Conservation (phyloP, 2,113 vertebrate genomes). For the Microtus oregoni region DNA sequence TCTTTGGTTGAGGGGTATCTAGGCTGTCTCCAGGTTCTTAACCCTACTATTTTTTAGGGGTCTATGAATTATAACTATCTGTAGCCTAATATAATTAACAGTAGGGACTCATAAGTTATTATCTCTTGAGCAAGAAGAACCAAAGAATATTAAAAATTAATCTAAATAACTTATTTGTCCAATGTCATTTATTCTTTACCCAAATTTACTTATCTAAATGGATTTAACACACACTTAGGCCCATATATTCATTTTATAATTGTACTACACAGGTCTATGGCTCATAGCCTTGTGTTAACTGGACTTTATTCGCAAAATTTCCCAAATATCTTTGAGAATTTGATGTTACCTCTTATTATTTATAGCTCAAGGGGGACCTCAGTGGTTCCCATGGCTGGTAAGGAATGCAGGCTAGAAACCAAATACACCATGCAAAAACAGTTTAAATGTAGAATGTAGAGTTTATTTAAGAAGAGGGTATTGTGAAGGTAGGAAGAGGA, state of each 20-base stretch:
- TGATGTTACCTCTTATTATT: background rate
- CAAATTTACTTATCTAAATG: background rate
- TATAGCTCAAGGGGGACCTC: no score
- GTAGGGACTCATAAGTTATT: background rate
- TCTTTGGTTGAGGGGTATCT: no score
- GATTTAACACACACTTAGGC: background rate
- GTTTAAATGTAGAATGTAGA: no score
- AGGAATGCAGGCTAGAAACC: no score
- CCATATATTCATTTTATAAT: background rate
- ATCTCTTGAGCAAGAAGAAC: background rate
- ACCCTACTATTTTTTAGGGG: background rate
- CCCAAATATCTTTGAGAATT: background rate
- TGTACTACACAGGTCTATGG: rapidly evolving
- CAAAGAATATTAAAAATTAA: background rate
- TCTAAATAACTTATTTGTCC: background rate
- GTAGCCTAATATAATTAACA: background rate
- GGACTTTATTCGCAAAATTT: background rate
- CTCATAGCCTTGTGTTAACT: background rate
- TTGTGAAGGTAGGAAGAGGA: no score
- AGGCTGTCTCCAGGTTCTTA: no score
- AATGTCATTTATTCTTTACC: background rate
- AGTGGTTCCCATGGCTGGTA: no score
- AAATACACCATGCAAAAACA: no score
- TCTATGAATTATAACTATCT: background rate
- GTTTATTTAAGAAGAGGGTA: no score